These are phyloP conservation scores for Gambelia wislizenii DNA, from an alignment of 2,797 vertebrate species.

Conservation along the genomic window DNA sequence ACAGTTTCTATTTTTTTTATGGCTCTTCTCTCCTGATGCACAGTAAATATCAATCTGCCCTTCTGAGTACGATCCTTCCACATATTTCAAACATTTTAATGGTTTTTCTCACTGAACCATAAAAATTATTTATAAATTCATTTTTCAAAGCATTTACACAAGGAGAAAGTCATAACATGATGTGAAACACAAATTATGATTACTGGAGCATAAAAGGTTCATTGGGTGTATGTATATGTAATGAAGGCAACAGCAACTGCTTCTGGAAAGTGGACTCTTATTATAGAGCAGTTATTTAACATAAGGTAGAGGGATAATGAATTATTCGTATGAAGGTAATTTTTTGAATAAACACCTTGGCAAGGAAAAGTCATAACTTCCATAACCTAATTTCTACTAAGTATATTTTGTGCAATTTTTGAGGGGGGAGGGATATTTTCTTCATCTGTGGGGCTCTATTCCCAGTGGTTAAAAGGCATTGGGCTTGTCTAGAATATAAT, in stretches of 20 bases:
- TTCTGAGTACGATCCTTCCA: slow-evolving; percentile 73
- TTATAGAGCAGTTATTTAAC: slow-evolving; percentile 56
- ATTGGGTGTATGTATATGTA: slow-evolving; percentile 69
- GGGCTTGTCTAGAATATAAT: too few species aligned
- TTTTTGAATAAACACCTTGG: slow-evolving; percentile 67
- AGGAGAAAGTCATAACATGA: slow-evolving; percentile 68
- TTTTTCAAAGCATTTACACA: slow-evolving; percentile 75
- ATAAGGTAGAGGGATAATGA: slow-evolving; percentile 64
- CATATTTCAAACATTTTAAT: slow-evolving; percentile 79
- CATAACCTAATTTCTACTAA: slow-evolving; percentile 62
- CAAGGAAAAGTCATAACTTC: slow-evolving; percentile 54
- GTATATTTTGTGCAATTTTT: slow-evolving; percentile 42
- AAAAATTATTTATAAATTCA: slow-evolving; percentile 80
- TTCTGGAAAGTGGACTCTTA: slow-evolving; percentile 62
- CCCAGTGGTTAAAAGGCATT: slow-evolving; percentile 28
- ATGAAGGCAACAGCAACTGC: slow-evolving; percentile 72
- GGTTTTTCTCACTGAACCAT: slow-evolving; percentile 76
- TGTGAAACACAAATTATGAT: slow-evolving; percentile 75
- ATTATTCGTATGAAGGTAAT: slow-evolving; percentile 56
- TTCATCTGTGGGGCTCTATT: slow-evolving; percentile 39
- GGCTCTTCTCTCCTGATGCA: slow-evolving; percentile 62
- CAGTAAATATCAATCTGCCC: slow-evolving; percentile 71
- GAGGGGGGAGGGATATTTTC: slow-evolving; percentile 23
- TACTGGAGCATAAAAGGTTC: slow-evolving; percentile 72
- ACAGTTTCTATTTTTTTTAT: slow-evolving; percentile 53